phyloP scores from a whole-genome alignment of 2,888 invertebrate species.

The Hedychridium roseum region DNA sequence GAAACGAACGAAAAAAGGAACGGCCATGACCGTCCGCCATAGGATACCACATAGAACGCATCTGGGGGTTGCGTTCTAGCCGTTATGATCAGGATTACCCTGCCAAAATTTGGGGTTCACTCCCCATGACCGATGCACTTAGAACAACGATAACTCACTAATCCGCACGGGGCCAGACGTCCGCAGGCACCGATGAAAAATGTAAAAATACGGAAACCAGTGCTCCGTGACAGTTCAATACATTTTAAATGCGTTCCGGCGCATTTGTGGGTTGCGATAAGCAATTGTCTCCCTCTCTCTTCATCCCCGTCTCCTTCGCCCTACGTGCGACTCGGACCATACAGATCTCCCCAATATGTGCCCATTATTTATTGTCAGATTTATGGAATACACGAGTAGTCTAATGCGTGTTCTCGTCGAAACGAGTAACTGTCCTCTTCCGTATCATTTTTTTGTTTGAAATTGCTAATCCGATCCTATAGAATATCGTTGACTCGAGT shows the following conservation, averaged over 20 bases:
- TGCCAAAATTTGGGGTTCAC: constrained; percentile 26
- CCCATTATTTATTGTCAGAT: constrained; percentile 63
- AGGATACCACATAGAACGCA: background rate
- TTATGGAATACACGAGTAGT: constrained; percentile 61
- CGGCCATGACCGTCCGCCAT: no score
- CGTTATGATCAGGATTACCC: constrained; percentile 41
- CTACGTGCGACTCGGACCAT: no score
- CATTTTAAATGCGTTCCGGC: constrained; percentile 64
- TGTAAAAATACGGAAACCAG: constrained; percentile 59
- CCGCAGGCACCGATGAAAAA: constrained; percentile 56
- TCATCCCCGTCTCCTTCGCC: no score
- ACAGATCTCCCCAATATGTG: constrained; percentile 52
- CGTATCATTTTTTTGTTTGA: no score
- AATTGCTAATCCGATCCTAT: no score
- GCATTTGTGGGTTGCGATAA: constrained; percentile 58
- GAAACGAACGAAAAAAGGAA: no score
- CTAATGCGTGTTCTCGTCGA: no score
- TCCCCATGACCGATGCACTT: constrained; percentile 44
- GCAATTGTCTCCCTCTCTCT: no score
- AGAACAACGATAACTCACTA: constrained; percentile 55
- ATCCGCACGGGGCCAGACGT: constrained; percentile 45
- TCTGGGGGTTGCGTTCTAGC: constrained; percentile 5
- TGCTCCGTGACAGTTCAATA: constrained; percentile 62
- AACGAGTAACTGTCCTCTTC: no score
- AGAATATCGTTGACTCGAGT: no score